Base-by-base conservation (phyloP, 2,113 vertebrate species). In the Genyomyrus donnyi region DNA sequence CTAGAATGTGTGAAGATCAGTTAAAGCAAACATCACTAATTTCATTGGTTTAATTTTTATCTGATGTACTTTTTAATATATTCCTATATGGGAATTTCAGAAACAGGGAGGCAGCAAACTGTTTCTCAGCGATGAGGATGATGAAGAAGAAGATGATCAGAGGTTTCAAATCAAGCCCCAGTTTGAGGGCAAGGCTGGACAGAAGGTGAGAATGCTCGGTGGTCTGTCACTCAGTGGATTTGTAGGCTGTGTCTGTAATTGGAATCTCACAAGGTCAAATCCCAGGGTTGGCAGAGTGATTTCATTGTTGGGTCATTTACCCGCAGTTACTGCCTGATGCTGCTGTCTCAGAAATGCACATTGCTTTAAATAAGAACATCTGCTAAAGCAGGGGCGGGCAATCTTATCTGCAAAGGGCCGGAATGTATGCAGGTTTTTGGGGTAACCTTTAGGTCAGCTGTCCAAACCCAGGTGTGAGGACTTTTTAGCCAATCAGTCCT, bases 101-200 rank as follows among this genome's bases (percentile, higher is more conserved):
- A 91, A 90, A 84, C 92, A 88, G 70, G 66, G 92, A 0, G 94
- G 89, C 0, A 89, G 95, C 90, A 96, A 92, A 89, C 94, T 99
- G 48, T 99, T 99, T 92, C 95, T 95, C 9, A 96, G 95, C 94
- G 96, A 97, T 52, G 97, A 98, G 19, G 94, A 96, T 1, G 96
- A 94, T 2, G 94, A 91, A 1, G 92, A 93, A 0, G 96, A 95
- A 8, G 89, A 92, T 9, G 89, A 87, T 50, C 93, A 95, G 4
- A 95, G 95, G 84, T 99, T 99, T 93, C 94, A 95, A 93, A 96
- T 98, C 92, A 97, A 97, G 91, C 97, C 97, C 88, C 97, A 99
- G 92, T 99, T 98, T 96, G 97, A 99, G 94, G 98, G 98, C 91
- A 96, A 90, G 96, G 96, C 97, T 74, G 98, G 98, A 93, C 96